These are phyloP conservation scores for Drosophila carrolli DNA, from an alignment of 1,140 invertebrate genomes.

Conservation along the genomic window DNA sequence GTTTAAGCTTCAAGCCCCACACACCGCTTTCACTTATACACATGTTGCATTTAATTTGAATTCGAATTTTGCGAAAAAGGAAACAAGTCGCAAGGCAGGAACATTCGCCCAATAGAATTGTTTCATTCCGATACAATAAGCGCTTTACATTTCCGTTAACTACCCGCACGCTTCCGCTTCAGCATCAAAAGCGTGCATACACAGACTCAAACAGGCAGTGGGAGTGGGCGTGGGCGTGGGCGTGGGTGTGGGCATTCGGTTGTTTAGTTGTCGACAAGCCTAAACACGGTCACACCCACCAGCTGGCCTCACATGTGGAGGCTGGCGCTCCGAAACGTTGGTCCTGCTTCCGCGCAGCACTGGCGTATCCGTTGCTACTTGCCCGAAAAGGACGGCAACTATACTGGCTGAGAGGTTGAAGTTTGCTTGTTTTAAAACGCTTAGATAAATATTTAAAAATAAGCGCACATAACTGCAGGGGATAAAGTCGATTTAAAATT, in stretches of 20 bases:
- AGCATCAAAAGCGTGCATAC: constrained; percentile 23
- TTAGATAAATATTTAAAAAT: constrained; percentile 20
- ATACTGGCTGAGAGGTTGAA: background rate
- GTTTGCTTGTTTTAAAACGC: constrained; percentile 11
- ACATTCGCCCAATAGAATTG: constrained; percentile 68
- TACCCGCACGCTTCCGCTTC: constrained; percentile 67
- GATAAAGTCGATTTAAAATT: constrained; percentile 1
- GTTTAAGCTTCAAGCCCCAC: background rate
- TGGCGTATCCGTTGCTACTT: background rate
- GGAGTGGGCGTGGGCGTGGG: no score
- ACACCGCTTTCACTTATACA: background rate
- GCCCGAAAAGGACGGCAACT: constrained; percentile 35
- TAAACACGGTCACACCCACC: constrained; percentile 52
- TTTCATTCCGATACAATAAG: constrained; percentile 69
- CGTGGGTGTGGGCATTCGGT: constrained; percentile 24
- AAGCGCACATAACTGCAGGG: background rate
- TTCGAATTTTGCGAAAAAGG: constrained; percentile 41
- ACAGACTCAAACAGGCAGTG: background rate
- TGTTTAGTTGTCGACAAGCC: constrained; percentile 54
- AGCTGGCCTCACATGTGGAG: constrained; percentile 8
- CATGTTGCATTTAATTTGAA: constrained; percentile 21
- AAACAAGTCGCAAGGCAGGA: constrained; percentile 17
- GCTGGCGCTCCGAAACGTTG: constrained; percentile 13
- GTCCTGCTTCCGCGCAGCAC: constrained; percentile 42
- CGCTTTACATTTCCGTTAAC: constrained; percentile 66